phyloP scores from a whole-genome alignment of 2,113 vertebrate genomes.

The Tor tambroides region DNA sequence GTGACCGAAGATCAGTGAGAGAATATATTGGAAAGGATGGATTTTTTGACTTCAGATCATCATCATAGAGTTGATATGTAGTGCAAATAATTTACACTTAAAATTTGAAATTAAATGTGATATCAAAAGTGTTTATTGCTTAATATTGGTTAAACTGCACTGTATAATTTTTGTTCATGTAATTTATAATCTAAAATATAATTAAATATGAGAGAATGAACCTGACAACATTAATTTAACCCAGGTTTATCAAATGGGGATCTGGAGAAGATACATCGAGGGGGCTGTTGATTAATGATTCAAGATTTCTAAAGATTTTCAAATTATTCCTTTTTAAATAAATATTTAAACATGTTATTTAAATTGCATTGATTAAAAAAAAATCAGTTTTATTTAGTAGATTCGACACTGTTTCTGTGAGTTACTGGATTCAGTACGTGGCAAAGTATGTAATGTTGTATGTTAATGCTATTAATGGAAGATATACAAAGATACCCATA shows the following conservation, averaged over 20 bases:
- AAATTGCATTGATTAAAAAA: too few species aligned
- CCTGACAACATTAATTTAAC: neutral
- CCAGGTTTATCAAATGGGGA: neutral
- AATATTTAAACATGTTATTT: too few species aligned
- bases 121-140: neutral
- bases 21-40: neutral
- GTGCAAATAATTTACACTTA: neutral
- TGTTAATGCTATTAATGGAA: too few species aligned
- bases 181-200: neutral
- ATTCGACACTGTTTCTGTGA: too few species aligned
- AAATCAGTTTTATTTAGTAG: too few species aligned
- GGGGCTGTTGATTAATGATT: too few species aligned
- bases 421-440: too few species aligned
- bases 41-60: neutral
- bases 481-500: too few species aligned
- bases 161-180: neutral
- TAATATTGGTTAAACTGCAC: neutral
- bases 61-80: neutral
- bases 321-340: too few species aligned
- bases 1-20: constrained; percentile 28
- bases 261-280: too few species aligned
- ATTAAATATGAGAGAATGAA: neutral
- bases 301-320: too few species aligned
- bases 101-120: neutral
- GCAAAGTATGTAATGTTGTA: too few species aligned